A percentile compares a stretch with the other conserved stretches of the same genome.
Conservation (phyloP, 2,797 vertebrate genomes). For the Australoheros facetus region DNA sequence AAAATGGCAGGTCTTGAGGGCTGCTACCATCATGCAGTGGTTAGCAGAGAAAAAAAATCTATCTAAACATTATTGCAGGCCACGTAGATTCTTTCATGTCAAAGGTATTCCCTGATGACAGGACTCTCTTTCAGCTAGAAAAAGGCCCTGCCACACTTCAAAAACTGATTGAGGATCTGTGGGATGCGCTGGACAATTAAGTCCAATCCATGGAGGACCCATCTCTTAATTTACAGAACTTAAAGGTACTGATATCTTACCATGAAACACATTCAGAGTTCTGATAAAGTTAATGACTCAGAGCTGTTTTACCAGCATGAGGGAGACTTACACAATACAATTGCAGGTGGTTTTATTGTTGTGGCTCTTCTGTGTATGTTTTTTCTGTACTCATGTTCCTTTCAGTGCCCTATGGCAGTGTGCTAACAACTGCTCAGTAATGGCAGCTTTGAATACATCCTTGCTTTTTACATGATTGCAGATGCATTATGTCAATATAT, state of each 20-base stretch:
- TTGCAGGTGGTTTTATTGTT: slow-evolving; percentile 1
- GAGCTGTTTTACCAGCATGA: background rate
- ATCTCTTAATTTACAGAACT: background rate
- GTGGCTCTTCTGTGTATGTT: background rate
- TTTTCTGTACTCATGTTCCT: background rate
- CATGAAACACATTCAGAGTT: background rate
- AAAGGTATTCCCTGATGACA: background rate
- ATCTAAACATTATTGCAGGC: background rate
- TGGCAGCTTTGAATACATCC: slow-evolving; percentile 6
- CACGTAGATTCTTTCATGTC: background rate
- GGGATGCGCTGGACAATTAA: slow-evolving; percentile 8
- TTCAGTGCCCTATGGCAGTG: slow-evolving; percentile 2
- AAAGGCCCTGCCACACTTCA: background rate
- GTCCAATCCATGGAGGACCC: background rate
- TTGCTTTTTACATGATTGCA: slow-evolving; percentile 19
- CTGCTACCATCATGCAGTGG: background rate
- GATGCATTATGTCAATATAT: slow-evolving; percentile 9
- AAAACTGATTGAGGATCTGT: slow-evolving; percentile 1
- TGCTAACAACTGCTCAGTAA: slow-evolving; percentile 18
- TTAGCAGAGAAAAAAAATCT: background rate
- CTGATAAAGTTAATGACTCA: background rate
- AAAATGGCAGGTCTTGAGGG: slow-evolving; percentile 2
- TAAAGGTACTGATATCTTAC: background rate
- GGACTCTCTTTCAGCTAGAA: background rate
- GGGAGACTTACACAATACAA: background rate